These are phyloP conservation scores for Epinotia demarniana DNA, from an alignment of 2,888 invertebrate species.

Conservation along the genomic window DNA sequence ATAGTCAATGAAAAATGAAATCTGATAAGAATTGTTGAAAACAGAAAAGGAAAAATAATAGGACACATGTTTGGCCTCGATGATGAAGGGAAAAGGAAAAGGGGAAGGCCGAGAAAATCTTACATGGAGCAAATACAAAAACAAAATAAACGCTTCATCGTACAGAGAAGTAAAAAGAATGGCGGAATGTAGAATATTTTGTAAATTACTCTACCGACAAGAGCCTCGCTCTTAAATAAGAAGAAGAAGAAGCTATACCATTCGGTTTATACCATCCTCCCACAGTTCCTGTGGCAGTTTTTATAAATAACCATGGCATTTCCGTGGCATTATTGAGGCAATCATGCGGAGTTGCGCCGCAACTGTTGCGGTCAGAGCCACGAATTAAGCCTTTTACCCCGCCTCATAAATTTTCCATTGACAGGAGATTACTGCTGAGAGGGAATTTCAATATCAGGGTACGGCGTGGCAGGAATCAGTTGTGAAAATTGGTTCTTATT, in stretches of 20 bases:
- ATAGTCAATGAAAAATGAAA: too few relatives aligned
- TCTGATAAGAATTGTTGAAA: too few relatives aligned
- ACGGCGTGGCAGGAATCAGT: conserved; percentile 4
- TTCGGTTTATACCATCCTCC: neutral
- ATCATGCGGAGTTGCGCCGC: conserved; percentile 10
- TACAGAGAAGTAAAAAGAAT: too few relatives aligned
- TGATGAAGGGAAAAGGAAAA: too few relatives aligned
- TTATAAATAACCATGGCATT: conserved; percentile 25
- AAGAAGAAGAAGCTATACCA: neutral
- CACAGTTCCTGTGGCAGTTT: neutral
- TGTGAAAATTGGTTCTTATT: neutral
- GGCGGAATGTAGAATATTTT: too few relatives aligned
- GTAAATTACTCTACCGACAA: too few relatives aligned
- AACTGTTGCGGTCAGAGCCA: conserved; percentile 9
- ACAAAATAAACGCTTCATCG: too few relatives aligned
- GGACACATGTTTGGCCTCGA: too few relatives aligned
- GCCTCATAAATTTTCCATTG: conserved; percentile 35
- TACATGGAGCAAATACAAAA: too few relatives aligned
- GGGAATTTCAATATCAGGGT: conserved; percentile 24
- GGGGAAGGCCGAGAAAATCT: too few relatives aligned
- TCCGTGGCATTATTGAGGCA: conserved; percentile 23
- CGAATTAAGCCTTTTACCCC: conserved; percentile 35
- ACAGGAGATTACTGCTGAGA: conserved; percentile 31
- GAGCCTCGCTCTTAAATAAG: too few relatives aligned
- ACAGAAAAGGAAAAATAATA: too few relatives aligned